These are phyloP conservation scores for Uromys caudimaculatus DNA, from an alignment of 2,797 vertebrate genomes.

Conservation along the genomic window DNA sequence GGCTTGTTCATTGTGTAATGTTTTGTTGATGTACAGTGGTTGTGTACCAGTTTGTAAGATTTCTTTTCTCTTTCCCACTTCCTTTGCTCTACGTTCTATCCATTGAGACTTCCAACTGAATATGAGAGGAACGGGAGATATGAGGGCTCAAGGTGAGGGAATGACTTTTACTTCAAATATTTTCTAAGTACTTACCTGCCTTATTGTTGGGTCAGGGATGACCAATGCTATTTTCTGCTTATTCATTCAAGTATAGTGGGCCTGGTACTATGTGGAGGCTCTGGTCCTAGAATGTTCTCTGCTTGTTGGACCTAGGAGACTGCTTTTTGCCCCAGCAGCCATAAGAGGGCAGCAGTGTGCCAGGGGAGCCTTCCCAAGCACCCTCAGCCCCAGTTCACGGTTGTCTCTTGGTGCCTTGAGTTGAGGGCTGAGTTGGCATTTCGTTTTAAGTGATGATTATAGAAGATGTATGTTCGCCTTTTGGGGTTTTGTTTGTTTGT, in stretches of 20 bases:
- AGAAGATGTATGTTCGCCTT: neutral
- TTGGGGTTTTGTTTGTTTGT: too few species aligned
- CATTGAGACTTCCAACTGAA: constrained; percentile 97
- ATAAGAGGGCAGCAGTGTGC: constrained; percentile 36
- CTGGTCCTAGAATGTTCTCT: neutral
- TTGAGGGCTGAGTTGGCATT: neutral
- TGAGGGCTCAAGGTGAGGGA: constrained; percentile 99
- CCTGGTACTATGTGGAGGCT: neutral
- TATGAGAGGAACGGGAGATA: constrained; percentile 99
- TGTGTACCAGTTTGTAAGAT: constrained; percentile 86
- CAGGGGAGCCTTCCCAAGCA: neutral
- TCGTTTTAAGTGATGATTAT: neutral
- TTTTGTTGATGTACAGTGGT: neutral
- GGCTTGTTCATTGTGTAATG: neutral
- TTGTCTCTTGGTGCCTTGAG: neutral
- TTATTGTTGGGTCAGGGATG: constrained; percentile 65
- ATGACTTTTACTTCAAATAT: constrained; percentile 85
- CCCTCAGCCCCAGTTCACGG: neutral
- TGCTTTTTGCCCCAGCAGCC: neutral
- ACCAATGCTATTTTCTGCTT: neutral
- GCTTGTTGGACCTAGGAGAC: neutral
- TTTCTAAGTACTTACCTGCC: constrained; percentile 67
- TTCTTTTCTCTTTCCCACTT: constrained; percentile 91
- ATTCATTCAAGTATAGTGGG: neutral
- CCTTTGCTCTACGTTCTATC: constrained; percentile 88